Evolutionary conservation across 2,113 vertebrate genomes (phyloP), one percentile per base, ranked within the genome.

Genomic region (Brevimyrus niger): DNA sequence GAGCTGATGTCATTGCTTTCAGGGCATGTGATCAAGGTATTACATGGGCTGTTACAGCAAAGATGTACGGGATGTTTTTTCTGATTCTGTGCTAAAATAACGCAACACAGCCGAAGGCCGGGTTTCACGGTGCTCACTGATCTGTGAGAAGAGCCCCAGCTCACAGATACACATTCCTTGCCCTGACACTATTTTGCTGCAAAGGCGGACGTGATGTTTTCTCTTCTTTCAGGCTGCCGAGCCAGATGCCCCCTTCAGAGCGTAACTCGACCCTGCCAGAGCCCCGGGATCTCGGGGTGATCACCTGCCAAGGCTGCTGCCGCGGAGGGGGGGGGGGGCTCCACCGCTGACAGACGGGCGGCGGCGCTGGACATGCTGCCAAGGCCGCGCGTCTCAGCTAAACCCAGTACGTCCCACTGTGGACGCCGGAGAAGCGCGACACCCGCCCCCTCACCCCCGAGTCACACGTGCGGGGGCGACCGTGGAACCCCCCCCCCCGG

Each of bases 181-280:
- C 86, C 38, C 23, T 55, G 1, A 23, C 6, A 58, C 35, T 8
- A 35, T 23, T 87, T 87, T 27, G 53, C 35, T n/a, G 55, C 55
- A 21, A 11, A 87, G 51, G 53, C 31, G 15, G 38, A 47, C 21
- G 0, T 46, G 55, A 46, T 86, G 48, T 19, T 86, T 53, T 86
- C 44, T 51, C 4, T 86, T 86, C 19, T 86, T 27, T 53, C 48
- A 53, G 48, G 85, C 48, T 86, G 47, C 48, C 48, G 23, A 61
- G 38, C 31, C 51, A 87, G 53, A 44, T 87, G 86, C n/a, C 51
- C 86, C 53, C 86, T 87, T 87, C 35, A 23, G 51, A 87, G 86
- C 10, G 38, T 21, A 87, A 58, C 35, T 58, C 51, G n/a, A 87
- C 48, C 86, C 84, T 51, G 84, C 27, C 48, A 31, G 31, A 87